A percentile compares a stretch with the other conserved stretches of the same genome.
Evolutionary conservation across 2,888 invertebrate species (phyloP).

Genomic region (Idaea aversata): DNA sequence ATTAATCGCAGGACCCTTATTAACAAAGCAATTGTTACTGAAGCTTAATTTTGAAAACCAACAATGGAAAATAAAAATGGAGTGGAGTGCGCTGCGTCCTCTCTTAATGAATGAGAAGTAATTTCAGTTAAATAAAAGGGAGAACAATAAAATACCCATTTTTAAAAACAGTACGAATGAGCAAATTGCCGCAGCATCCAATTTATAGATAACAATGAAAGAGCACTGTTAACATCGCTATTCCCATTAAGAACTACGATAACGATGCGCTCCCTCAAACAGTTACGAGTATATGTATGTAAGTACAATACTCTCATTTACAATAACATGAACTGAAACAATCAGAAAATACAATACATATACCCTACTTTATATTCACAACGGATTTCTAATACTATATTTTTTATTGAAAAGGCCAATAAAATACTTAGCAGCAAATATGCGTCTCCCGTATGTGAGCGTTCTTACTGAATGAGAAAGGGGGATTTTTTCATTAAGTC

Average conservation of each 20-base stretch:
- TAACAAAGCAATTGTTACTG: slow-evolving; percentile 75
- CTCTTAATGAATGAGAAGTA: slow-evolving; percentile 76
- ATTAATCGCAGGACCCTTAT: slow-evolving; percentile 68
- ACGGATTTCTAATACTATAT: slow-evolving; percentile 32
- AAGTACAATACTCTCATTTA: not conserved
- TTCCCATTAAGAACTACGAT: slow-evolving; percentile 49
- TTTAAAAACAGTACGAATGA: slow-evolving; percentile 63
- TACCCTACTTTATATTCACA: slow-evolving; percentile 27
- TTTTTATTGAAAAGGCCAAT: slow-evolving; percentile 31
- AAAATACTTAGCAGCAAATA: slow-evolving; percentile 32
- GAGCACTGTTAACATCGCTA: slow-evolving; percentile 61
- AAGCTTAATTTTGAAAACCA: slow-evolving; percentile 75
- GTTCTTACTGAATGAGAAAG: slow-evolving; percentile 47
- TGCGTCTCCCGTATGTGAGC: slow-evolving; percentile 34
- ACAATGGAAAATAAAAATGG: slow-evolving; percentile 76
- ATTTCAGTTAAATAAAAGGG: slow-evolving; percentile 76
- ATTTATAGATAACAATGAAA: slow-evolving; percentile 67
- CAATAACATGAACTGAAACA: slow-evolving; percentile 5
- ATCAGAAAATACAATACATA: not conserved
- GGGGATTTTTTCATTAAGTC: slow-evolving; percentile 58
- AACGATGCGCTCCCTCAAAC: slow-evolving; percentile 17
- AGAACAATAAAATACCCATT: slow-evolving; percentile 74
- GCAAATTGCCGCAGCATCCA: slow-evolving; percentile 68
- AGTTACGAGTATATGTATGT: not conserved
- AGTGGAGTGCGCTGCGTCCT: slow-evolving; percentile 64